Base-by-base conservation (phyloP, 1,140 invertebrate species). In the Drosophila seguyi region DNA sequence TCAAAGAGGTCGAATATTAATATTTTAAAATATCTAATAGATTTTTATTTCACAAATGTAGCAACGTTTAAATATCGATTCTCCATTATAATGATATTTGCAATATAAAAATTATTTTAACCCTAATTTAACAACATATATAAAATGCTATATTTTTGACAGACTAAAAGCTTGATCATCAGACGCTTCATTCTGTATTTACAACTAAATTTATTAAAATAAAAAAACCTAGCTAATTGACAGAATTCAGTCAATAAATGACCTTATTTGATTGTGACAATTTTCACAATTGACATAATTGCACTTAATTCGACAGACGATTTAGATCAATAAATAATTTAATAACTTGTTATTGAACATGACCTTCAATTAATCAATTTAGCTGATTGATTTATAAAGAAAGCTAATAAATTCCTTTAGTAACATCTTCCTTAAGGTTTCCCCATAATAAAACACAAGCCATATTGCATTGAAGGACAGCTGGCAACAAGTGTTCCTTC, bases 401-500 rank as follows among this genome's bases (percentile, higher is more conserved):
- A 42, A 42, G 16, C 22, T 20, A 13, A 4, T 16, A n/a, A 29
- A 36, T 31, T 27, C 18, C 50, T 5, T 16, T 3, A 53, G 10
- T n/a, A 1, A 48, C 42, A 53, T 45, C 4, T 5, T 8, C 14
- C 42, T 36, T 39, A 25, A 22, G 18, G 29, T 10, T 29, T 16
- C 22, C 6, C 0, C 0, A 14, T 39, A 11, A 44, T 34, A 44
- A 56, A 47, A 8, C 29, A 4, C 50, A 22, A 5, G 25, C 31
- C 66, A 63, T 73, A 53, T 56, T 63, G 62, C 68, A 52, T 44
- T 75, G 60, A 29, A 41, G 22, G 65, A 42, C 77, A 80, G 78
- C 85, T 81, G 78, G 81, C 85, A 87, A 87, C 84, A 87, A 87
- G 84, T 87, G 83, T 68, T 42, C 27, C 72, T 34, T 55, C 31